A percentile compares a stretch with the other conserved stretches of the same genome.
Conservation (phyloP, 2,888 invertebrate species). For the Amphimallon solstitiale region DNA sequence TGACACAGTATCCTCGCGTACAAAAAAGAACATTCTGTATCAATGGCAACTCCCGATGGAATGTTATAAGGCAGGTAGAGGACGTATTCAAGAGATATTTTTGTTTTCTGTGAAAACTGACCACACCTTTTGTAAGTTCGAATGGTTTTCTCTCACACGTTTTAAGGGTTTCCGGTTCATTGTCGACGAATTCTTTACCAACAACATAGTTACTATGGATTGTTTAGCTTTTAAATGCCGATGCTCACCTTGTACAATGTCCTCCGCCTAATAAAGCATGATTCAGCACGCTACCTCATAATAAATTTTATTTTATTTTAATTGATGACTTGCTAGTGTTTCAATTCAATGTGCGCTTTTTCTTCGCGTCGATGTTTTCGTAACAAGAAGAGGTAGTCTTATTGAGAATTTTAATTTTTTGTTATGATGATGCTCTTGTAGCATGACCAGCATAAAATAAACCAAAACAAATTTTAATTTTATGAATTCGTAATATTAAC, state of each 20-base stretch:
- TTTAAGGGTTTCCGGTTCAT: slow-evolving; percentile 64
- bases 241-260: slow-evolving; percentile 54
- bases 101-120: slow-evolving; percentile 64
- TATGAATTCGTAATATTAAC: too few relatives aligned
- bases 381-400: too few relatives aligned
- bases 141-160: slow-evolving; percentile 62
- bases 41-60: slow-evolving; percentile 60
- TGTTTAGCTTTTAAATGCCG: slow-evolving; percentile 61
- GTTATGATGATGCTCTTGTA: too few relatives aligned
- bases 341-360: neutral
- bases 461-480: too few relatives aligned
- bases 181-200: slow-evolving; percentile 60
- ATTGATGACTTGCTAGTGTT: slow-evolving; percentile 21
- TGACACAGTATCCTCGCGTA: slow-evolving; percentile 51
- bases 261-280: slow-evolving; percentile 54
- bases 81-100: slow-evolving; percentile 53
- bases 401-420: too few relatives aligned
- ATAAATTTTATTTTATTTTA: slow-evolving; percentile 26
- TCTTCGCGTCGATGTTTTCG: too few relatives aligned
- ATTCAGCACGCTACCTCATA: slow-evolving; percentile 50
- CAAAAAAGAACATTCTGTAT: slow-evolving; percentile 60
- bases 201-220: slow-evolving; percentile 60
- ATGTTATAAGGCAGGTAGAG: slow-evolving; percentile 57
- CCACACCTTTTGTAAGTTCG: slow-evolving; percentile 62
- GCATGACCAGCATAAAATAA: too few relatives aligned